Conservation (phyloP, 2,113 vertebrate species). For the Melanocharis versteri region DNA sequence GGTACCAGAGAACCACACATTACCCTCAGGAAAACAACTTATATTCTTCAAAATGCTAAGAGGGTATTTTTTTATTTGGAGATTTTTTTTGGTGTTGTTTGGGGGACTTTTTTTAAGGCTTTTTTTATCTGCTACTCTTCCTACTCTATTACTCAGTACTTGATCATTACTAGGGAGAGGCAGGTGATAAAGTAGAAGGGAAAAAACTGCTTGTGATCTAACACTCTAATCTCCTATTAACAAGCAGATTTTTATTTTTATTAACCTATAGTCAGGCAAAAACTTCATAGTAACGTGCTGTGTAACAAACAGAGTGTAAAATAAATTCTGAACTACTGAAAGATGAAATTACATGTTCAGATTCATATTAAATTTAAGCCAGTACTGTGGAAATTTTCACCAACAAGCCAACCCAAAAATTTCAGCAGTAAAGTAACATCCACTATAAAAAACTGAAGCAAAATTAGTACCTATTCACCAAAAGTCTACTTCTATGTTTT, state of each 20-base stretch:
- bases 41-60: background rate
- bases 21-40: background rate
- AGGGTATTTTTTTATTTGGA: background rate
- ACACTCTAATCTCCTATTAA: background rate
- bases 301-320: background rate
- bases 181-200: background rate
- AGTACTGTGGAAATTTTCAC: background rate
- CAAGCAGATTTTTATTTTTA: background rate
- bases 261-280: background rate
- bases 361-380: background rate
- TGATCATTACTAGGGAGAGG: background rate
- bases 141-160: background rate
- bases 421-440: background rate
- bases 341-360: background rate
- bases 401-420: background rate
- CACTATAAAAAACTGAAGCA: background rate
- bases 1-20: background rate
- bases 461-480: background rate
- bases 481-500: background rate
- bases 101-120: rapidly evolving
- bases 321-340: background rate
- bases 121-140: background rate
- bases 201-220: background rate
- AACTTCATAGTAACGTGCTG: background rate
- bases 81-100: background rate